Evolutionary conservation across 1,140 invertebrate genomes (phyloP).

Genomic region (Zaprionus africanus): DNA sequence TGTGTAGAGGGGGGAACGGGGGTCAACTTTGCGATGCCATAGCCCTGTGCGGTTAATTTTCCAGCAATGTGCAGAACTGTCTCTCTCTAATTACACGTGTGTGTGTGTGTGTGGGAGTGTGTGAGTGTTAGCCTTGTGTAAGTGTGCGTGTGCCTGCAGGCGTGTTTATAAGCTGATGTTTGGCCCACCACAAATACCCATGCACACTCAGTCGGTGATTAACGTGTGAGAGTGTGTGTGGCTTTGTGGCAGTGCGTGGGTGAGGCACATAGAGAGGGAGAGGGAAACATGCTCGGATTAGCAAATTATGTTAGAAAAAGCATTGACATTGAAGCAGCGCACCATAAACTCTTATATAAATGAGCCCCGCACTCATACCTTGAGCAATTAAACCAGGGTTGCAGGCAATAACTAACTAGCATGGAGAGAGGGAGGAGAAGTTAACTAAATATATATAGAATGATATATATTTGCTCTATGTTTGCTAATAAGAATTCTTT

Average conservation of each 20-base stretch:
- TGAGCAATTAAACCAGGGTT: slow-evolving; percentile 22
- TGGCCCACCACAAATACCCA: slow-evolving; percentile 46
- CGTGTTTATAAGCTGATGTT: slow-evolving; percentile 36
- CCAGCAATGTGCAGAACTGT: slow-evolving; percentile 42
- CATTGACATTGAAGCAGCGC: slow-evolving; percentile 55
- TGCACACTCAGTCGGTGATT: slow-evolving; percentile 20
- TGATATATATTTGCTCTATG: too few relatives aligned
- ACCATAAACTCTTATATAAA: slow-evolving; percentile 37
- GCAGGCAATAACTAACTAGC: neutral
- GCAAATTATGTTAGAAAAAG: slow-evolving; percentile 64
- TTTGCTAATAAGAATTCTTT: too few relatives aligned
- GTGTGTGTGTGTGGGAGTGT: slow-evolving; percentile 32
- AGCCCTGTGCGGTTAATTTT: slow-evolving; percentile 31
- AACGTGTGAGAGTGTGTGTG: slow-evolving; percentile 5
- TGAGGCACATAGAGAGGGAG: neutral
- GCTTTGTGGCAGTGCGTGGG: slow-evolving; percentile 5
- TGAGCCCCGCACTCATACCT: slow-evolving; percentile 15
- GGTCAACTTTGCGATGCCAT: slow-evolving; percentile 10
- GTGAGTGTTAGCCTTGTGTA: slow-evolving; percentile 23
- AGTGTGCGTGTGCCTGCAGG: slow-evolving; percentile 7
- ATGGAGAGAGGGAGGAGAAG: too few relatives aligned
- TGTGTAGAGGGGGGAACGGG: neutral
- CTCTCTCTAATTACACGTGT: slow-evolving; percentile 67
- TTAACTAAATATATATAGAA: too few relatives aligned
- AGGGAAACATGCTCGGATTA: slow-evolving; percentile 34